phyloP scores from a whole-genome alignment of 2,888 invertebrate genomes.

The Eupithecia abbreviata region DNA sequence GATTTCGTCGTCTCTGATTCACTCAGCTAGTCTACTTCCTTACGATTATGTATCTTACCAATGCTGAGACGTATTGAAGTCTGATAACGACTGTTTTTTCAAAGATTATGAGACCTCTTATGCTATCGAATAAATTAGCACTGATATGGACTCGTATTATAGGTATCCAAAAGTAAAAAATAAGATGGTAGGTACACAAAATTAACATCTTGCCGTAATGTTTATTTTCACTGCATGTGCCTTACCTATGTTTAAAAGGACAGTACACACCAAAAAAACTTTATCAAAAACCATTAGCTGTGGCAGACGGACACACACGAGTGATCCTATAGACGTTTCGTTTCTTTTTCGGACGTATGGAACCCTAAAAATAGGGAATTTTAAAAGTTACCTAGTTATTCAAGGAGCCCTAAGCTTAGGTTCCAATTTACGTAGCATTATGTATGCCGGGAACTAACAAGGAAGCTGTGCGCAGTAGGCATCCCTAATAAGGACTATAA shows the following conservation, averaged over 20 bases:
- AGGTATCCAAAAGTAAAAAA: neutral
- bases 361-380: neutral
- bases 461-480: conserved; percentile 46
- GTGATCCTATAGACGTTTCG: neutral
- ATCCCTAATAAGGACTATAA: conserved; percentile 46
- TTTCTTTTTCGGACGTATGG: neutral
- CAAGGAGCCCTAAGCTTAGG: neutral
- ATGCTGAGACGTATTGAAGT: neutral
- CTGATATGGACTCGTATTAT: neutral
- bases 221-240: neutral
- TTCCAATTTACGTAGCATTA: conserved; percentile 23
- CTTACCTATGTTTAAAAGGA: neutral
- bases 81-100: too few relatives aligned
- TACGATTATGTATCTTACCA: neutral
- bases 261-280: neutral
- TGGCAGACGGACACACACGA: neutral
- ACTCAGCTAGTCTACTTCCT: neutral
- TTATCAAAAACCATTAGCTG: neutral
- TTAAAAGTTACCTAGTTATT: neutral
- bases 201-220: neutral
- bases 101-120: neutral
- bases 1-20: neutral
- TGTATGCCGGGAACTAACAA: conserved; percentile 43
- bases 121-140: neutral
- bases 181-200: neutral